Evolutionary conservation across 2,113 vertebrate species (phyloP).

Genomic region (Chloropsis cyanopogon): DNA sequence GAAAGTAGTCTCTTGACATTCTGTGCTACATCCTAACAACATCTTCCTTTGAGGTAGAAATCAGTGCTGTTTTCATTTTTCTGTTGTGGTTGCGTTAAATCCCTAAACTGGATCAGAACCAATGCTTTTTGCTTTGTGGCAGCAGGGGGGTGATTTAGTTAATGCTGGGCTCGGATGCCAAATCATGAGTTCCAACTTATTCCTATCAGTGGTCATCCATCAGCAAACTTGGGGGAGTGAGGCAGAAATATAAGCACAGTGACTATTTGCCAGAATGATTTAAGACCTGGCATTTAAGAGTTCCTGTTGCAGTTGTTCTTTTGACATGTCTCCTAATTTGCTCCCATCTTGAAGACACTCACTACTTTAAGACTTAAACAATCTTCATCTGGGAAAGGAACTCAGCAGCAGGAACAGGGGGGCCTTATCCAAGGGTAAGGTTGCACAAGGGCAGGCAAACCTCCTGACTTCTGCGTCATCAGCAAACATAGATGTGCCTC

Average conservation of each 20-base stretch:
- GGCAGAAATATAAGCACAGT: conserved; percentile 52
- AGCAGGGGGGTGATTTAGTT: conserved; percentile 30
- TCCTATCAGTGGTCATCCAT: conserved; percentile 55
- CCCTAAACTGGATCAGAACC: conserved; percentile 25
- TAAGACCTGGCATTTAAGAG: conserved; percentile 64
- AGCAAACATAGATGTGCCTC: conserved; percentile 7
- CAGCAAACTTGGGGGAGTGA: conserved; percentile 37
- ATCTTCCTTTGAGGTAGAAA: not conserved
- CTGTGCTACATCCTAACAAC: not conserved
- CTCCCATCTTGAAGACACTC: conserved; percentile 42
- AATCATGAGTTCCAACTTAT: conserved; percentile 31
- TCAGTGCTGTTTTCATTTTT: not conserved
- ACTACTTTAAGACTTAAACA: conserved; percentile 1
- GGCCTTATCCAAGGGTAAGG: not conserved
- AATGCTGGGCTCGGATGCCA: conserved; percentile 11
- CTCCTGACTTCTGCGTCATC: not conserved
- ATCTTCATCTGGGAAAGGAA: not conserved
- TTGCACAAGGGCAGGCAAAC: not conserved
- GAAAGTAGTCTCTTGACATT: not conserved
- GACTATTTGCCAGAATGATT: conserved; percentile 64
- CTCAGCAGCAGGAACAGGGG: not conserved
- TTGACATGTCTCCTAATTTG: conserved; percentile 49
- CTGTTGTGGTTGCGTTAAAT: not conserved
- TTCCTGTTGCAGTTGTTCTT: conserved; percentile 56
- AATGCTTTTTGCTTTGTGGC: conserved; percentile 1